Evolutionary conservation across 2,888 invertebrate genomes (phyloP), one percentile per base, ranked within the genome.

Genomic region (Lordiphosa fenestrarum): DNA sequence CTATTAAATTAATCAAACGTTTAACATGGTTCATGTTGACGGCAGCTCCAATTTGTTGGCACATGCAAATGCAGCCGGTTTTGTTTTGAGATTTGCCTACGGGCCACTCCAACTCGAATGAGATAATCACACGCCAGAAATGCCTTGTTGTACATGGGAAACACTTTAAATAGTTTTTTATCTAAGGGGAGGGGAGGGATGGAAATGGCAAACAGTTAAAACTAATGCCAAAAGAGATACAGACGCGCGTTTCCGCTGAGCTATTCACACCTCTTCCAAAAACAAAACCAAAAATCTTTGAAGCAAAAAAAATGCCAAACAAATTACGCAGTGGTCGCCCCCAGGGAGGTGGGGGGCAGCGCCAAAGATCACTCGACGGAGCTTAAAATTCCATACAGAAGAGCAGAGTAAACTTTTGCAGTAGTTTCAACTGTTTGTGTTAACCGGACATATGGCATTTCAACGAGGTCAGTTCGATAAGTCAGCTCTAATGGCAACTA

Each of bases 1-100:
- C 81, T 73, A 77, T 81, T 83, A 83, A 83, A 77, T 83, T 77
- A 77, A 77, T 80, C 84, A 77, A 77, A 53, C 81, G 81, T 59
- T 76, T 66, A 75, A 77, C 74, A 57, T 25, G 7, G 25, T 7
- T 25, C 25, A 25, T 49, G 65, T 56, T 63, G 63, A 66, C 66
- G 58, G 62, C 75, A 78, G 72, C 75, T 69, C 58, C 73, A 69
- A 69, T 73, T 71, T 56, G 84, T 80, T 66, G 81, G 71, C 84
- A 77, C 76, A 80, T 83, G 81, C 76, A 80, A 83, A 75, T 74
- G 54, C 46, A 67, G 61, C 69, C 60, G 59, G 68, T 56, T 56
- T 50, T 53, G 71, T 44, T 50, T 57, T 44, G 48, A 41, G 36
- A 42, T 40, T 53, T 40, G 53, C 74, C 56, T 36, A 60, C 13